Conservation (phyloP, 2,888 invertebrate species). For the Dexiosoma caninum region DNA sequence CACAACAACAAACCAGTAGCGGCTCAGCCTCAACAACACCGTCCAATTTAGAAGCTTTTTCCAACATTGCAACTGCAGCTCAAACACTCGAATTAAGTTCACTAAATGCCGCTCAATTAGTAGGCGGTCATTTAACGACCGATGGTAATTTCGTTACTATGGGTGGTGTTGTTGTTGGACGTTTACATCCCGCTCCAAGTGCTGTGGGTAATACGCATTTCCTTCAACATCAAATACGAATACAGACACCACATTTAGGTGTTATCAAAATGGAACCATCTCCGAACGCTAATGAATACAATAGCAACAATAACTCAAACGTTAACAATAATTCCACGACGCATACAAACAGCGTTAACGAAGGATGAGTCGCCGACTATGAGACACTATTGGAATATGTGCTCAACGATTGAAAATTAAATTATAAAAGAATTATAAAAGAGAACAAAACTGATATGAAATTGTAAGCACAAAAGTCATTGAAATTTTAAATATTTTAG, state of each 20-base stretch:
- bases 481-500: background rate
- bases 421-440: slow-evolving; percentile 32
- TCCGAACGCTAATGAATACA: slow-evolving; percentile 60
- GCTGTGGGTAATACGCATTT: slow-evolving; percentile 58
- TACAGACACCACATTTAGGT: slow-evolving; percentile 70
- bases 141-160: slow-evolving; percentile 75
- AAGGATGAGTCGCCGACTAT: slow-evolving; percentile 73
- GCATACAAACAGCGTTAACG: slow-evolving; percentile 63
- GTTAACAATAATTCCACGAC: slow-evolving; percentile 57
- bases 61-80: slow-evolving; percentile 62
- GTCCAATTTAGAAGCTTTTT: slow-evolving; percentile 63
- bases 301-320: slow-evolving; percentile 43
- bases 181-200: slow-evolving; percentile 67
- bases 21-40: slow-evolving; percentile 58
- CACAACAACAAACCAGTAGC: slow-evolving; percentile 62
- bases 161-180: slow-evolving; percentile 75
- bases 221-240: slow-evolving; percentile 64
- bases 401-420: slow-evolving; percentile 69
- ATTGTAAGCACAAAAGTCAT: slow-evolving; percentile 22
- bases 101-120: slow-evolving; percentile 69
- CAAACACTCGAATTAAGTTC: slow-evolving; percentile 65
- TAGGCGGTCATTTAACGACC: slow-evolving; percentile 72
- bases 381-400: slow-evolving; percentile 72
- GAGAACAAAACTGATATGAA: background rate
- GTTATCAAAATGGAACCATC: slow-evolving; percentile 73